phyloP scores from a whole-genome alignment of 2,888 invertebrate species.

The Argyresthia goedartella region DNA sequence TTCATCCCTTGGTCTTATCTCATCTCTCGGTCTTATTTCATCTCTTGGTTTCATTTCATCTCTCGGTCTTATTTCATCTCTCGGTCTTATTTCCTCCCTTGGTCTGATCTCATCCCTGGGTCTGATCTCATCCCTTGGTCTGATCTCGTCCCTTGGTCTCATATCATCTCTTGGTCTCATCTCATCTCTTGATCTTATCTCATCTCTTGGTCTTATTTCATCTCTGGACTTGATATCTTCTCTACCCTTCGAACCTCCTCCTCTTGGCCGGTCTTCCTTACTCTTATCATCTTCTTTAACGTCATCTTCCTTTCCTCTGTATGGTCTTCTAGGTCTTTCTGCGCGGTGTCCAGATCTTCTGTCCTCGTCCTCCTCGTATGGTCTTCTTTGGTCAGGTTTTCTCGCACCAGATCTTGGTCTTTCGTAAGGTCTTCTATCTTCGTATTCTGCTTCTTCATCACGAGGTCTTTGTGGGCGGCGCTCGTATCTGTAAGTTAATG shows the following conservation, averaged over 20 bases:
- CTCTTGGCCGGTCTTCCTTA: slow-evolving; percentile 27
- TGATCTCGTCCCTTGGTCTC: slow-evolving; percentile 29
- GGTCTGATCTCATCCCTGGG: slow-evolving; percentile 27
- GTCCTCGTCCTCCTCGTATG: slow-evolving; percentile 46
- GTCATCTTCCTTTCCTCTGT: slow-evolving; percentile 19
- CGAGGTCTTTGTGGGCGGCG: slow-evolving; percentile 18
- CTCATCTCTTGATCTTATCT: slow-evolving; percentile 12
- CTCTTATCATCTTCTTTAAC: slow-evolving; percentile 16
- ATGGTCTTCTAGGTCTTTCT: slow-evolving; percentile 23
- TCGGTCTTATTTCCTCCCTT: slow-evolving; percentile 25
- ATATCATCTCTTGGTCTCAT: slow-evolving; percentile 25
- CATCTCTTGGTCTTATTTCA: slow-evolving; percentile 19
- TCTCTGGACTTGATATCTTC: slow-evolving; percentile 13
- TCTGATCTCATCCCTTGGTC: slow-evolving; percentile 16
- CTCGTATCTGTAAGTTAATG: slow-evolving; percentile 37
- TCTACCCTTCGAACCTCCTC: no score
- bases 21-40: slow-evolving; percentile 19
- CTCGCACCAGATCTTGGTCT: slow-evolving; percentile 23
- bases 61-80: slow-evolving; percentile 18
- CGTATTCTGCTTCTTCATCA: slow-evolving; percentile 7
- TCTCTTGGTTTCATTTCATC: slow-evolving; percentile 26
- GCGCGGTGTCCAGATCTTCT: slow-evolving; percentile 23
- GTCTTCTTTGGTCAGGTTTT: slow-evolving; percentile 34
- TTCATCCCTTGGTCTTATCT: slow-evolving; percentile 13
- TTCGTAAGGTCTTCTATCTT: neutral